Evolutionary conservation across 2,888 invertebrate genomes (phyloP).

Genomic region (Epirrhoe tristata): DNA sequence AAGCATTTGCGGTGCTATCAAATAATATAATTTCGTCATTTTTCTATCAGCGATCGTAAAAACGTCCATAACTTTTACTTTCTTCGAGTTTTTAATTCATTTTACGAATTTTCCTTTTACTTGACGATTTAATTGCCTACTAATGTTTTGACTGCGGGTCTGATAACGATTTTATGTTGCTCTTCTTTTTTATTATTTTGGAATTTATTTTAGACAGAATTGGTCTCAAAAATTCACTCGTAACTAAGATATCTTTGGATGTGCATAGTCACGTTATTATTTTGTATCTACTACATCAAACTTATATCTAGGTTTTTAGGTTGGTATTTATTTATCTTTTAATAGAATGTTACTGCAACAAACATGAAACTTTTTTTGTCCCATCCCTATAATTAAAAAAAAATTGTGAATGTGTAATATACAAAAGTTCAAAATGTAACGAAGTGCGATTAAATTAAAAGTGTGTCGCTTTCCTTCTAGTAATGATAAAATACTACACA

Average conservation of each 20-base stretch:
- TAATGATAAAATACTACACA: too few species aligned
- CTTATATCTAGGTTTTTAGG: too few species aligned
- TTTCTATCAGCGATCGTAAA: slow-evolving; percentile 19
- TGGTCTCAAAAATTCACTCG: background rate
- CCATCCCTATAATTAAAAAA: too few species aligned
- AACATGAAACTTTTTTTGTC: too few species aligned
- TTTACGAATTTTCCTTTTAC: slow-evolving; percentile 13
- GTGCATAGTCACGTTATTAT: background rate
- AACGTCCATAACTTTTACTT: slow-evolving; percentile 9
- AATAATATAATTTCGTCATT: slow-evolving; percentile 4
- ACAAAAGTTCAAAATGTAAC: too few species aligned
- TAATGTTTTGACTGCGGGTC: slow-evolving; percentile 1
- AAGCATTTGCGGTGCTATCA: background rate
- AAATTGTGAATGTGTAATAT: too few species aligned
- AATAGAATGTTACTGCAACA: too few species aligned
- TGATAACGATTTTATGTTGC: slow-evolving; percentile 2
- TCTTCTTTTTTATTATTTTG: background rate
- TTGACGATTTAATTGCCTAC: slow-evolving; percentile 6
- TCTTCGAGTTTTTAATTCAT: slow-evolving; percentile 12
- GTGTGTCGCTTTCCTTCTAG: too few species aligned
- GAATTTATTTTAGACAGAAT: background rate
- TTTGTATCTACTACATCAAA: too few species aligned
- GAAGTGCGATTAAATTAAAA: too few species aligned
- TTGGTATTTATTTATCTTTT: too few species aligned
- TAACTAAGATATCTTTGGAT: background rate